These are phyloP conservation scores for Lagopus leucura DNA, from an alignment of 2,113 vertebrate genomes.

Conservation along the genomic window DNA sequence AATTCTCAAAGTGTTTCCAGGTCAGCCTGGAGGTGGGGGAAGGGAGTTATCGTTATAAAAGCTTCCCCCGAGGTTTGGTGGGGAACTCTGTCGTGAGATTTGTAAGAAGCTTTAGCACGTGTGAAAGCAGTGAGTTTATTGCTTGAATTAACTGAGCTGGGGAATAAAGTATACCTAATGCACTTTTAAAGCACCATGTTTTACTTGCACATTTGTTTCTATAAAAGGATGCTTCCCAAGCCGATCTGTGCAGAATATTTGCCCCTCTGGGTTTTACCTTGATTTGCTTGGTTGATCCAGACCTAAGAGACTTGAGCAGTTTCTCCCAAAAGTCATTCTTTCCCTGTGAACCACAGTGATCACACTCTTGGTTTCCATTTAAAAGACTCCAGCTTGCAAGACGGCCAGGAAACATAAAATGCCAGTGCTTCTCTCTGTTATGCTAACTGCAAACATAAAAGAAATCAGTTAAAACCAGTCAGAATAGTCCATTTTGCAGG, in stretches of 20 bases:
- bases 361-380: slow-evolving; percentile 23
- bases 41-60: slow-evolving; percentile 16
- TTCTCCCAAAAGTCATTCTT: slow-evolving; percentile 23
- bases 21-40: slow-evolving; percentile 29
- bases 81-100: neutral
- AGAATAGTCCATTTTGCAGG: slow-evolving; percentile 18
- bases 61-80: slow-evolving; percentile 25
- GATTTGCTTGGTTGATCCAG: slow-evolving; percentile 34
- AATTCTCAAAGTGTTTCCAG: slow-evolving; percentile 50
- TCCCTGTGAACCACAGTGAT: neutral
- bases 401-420: slow-evolving; percentile 19
- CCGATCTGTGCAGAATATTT: slow-evolving; percentile 24
- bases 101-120: slow-evolving; percentile 7
- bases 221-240: slow-evolving; percentile 53
- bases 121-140: slow-evolving; percentile 36
- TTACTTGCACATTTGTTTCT: slow-evolving; percentile 17
- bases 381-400: slow-evolving; percentile 4
- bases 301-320: neutral
- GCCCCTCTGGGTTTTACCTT: slow-evolving; percentile 44
- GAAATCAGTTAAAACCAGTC: neutral
- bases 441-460: slow-evolving; percentile 36
- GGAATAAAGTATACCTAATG: slow-evolving; percentile 37
- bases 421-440: neutral
- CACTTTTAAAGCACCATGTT: slow-evolving; percentile 29
- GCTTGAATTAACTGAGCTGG: slow-evolving; percentile 46